Evolutionary conservation across 2,113 vertebrate genomes (phyloP).

Genomic region (Tamias sibiricus): DNA sequence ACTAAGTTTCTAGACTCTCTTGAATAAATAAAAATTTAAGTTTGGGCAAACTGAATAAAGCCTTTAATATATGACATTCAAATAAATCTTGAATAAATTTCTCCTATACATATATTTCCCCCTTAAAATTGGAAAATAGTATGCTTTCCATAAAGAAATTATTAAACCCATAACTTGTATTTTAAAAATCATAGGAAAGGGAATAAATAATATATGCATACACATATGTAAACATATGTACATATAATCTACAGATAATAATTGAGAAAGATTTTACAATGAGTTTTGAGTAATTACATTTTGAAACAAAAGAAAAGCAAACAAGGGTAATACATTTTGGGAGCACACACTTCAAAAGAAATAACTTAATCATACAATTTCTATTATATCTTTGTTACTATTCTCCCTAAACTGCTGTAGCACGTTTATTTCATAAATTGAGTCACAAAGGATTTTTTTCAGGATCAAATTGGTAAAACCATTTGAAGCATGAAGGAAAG

Average conservation of each 20-base stretch:
- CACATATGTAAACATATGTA: not conserved
- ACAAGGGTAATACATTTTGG: constrained; percentile 55
- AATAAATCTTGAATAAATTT: not conserved
- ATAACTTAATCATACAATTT: constrained; percentile 63
- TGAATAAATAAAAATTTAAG: constrained; percentile 19
- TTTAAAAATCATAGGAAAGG: not conserved
- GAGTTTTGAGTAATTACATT: constrained; percentile 48
- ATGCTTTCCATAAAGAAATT: constrained; percentile 5
- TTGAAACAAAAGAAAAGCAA: constrained; percentile 41
- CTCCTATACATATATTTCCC: not conserved
- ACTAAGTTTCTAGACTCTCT: not conserved
- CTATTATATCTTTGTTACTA: constrained; percentile 51
- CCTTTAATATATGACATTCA: constrained; percentile 5
- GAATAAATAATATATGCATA: not conserved
- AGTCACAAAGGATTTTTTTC: constrained; percentile 52
- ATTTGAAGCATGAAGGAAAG: constrained; percentile 75
- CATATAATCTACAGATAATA: not conserved
- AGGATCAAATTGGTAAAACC: constrained; percentile 68
- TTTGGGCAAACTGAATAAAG: not conserved
- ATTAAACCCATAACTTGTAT: not conserved
- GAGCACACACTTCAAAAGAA: constrained; percentile 33
- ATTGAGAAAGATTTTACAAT: constrained; percentile 27
- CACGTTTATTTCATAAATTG: constrained; percentile 68
- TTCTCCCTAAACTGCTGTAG: constrained; percentile 49
- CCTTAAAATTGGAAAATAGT: not conserved